phyloP scores from a whole-genome alignment of 2,797 vertebrate genomes.

The Paratrypauchen microcephalus region DNA sequence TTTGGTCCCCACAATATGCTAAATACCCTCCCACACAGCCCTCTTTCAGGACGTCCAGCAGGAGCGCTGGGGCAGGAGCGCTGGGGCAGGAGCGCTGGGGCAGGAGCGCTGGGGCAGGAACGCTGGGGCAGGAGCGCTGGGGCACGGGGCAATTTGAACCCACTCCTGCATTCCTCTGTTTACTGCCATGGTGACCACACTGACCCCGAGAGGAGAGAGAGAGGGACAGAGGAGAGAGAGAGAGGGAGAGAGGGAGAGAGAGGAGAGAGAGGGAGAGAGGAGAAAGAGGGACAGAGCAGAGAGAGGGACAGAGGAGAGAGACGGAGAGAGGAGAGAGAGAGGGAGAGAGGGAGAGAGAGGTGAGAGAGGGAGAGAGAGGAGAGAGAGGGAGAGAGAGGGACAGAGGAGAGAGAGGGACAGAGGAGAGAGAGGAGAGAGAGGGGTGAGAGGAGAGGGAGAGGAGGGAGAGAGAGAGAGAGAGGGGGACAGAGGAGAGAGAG shows the following conservation, averaged over 20 bases:
- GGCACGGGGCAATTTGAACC: slow-evolving; percentile 46
- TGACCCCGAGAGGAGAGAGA: not conserved
- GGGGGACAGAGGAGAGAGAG: not conserved
- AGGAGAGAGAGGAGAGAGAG: too few relatives aligned
- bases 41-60: slow-evolving; percentile 41
- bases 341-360: too few relatives aligned
- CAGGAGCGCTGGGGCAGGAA: too few relatives aligned
- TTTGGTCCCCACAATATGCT: too few relatives aligned
- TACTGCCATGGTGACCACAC: slow-evolving; percentile 61
- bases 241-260: too few relatives aligned
- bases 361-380: too few relatives aligned
- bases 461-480: too few relatives aligned
- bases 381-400: too few relatives aligned
- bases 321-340: not conserved
- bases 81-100: too few relatives aligned
- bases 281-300: too few relatives aligned
- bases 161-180: slow-evolving; percentile 64
- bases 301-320: too few relatives aligned
- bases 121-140: slow-evolving; percentile 24
- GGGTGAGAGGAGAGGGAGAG: too few relatives aligned
- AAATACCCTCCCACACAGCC: not conserved
- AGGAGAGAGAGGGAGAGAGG: not conserved
- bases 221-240: not conserved
- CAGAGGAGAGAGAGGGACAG: not conserved
- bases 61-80: slow-evolving; percentile 30